Base-by-base conservation (phyloP, 2,113 vertebrate species). In the Eonycteris spelaea region DNA sequence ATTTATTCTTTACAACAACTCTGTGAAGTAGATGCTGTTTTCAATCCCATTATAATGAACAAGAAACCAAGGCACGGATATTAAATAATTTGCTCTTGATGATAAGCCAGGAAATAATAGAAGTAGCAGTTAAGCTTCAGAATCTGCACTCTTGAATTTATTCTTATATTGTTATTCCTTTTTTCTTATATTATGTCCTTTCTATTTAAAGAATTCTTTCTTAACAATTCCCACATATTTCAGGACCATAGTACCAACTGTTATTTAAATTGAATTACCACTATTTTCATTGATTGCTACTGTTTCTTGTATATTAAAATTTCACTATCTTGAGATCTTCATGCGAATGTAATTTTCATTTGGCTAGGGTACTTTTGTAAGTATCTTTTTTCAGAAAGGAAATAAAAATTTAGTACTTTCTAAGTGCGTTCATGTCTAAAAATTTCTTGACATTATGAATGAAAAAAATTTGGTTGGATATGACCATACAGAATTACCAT, bases 341-440 rank as follows among this genome's bases (percentile, higher is more conserved):
- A 95, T 96, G 92, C 86, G 90, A 97, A 97, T 95, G 84, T 24
- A 93, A 30, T 95, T 95, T 96, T 97, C 74, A 30, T 80, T 94
- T 80, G 43, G 68, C n/a, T 95, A 59, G 87, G 79, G n/a, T 89
- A 68, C 28, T 80, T 94, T 71, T 26, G 75, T 80, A 38, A 74
- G 24, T 40, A 75, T 92, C 51, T 95, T 68, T 90, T 85, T 94
- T 63, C 28, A 89, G 70, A 88, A 93, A 95, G 45, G 45, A 90
- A 93, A 75, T 70, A 68, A 79, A 84, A 4, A 59, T 51, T 24
- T 68, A 30, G 43, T 91, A 91, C 35, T 94, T 94, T 53, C 68
- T 77, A 53, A 89, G 68, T 38, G 3, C n/a, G 92, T 92, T 15
- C 38, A 75, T 78, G 89, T 73, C 84, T 95, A 51, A 97, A 95